Conservation (phyloP, 2,888 invertebrate species). For the Allophyes oxyacanthae region DNA sequence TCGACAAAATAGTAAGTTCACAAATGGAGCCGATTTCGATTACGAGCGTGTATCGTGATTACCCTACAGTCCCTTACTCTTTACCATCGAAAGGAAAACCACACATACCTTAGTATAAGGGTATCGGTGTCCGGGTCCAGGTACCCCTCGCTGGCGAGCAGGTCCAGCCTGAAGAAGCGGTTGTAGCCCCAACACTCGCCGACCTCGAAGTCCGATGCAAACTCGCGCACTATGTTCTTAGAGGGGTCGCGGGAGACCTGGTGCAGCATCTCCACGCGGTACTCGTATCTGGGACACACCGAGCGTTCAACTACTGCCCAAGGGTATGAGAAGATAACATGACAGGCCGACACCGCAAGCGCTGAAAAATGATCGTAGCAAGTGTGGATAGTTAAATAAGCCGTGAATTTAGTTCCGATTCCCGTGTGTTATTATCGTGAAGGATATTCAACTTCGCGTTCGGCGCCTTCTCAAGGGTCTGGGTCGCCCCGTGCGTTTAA, state of each 20-base stretch:
- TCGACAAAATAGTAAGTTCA: no score
- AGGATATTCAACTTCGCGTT: no score
- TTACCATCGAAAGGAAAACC: not conserved
- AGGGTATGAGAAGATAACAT: not conserved
- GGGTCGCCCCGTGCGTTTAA: no score
- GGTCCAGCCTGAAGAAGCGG: slow-evolving; percentile 96
- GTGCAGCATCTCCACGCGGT: slow-evolving; percentile 98
- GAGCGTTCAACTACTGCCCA: slow-evolving; percentile 44
- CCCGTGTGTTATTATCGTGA: no score
- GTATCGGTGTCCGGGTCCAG: slow-evolving; percentile 95
- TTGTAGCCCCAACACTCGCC: slow-evolving; percentile 99
- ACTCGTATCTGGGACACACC: slow-evolving; percentile 92
- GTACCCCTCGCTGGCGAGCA: slow-evolving; percentile 97
- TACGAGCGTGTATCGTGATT: no score
- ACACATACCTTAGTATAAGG: slow-evolving; percentile 92
- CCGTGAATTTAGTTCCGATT: no score
- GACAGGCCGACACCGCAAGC: not conserved
- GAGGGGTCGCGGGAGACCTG: slow-evolving; percentile 94
- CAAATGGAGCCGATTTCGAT: no score
- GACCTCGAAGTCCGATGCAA: slow-evolving; percentile 98
- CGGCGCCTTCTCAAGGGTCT: no score
- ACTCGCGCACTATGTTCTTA: slow-evolving; percentile 97
- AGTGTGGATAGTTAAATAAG: no score
- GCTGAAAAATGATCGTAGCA: not conserved
- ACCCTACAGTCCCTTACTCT: no score